Percentiles rank a stretch among this genome's conserved stretches.
Evolutionary conservation across 2,797 vertebrate genomes (phyloP).

Genomic region (Somateria mollissima): DNA sequence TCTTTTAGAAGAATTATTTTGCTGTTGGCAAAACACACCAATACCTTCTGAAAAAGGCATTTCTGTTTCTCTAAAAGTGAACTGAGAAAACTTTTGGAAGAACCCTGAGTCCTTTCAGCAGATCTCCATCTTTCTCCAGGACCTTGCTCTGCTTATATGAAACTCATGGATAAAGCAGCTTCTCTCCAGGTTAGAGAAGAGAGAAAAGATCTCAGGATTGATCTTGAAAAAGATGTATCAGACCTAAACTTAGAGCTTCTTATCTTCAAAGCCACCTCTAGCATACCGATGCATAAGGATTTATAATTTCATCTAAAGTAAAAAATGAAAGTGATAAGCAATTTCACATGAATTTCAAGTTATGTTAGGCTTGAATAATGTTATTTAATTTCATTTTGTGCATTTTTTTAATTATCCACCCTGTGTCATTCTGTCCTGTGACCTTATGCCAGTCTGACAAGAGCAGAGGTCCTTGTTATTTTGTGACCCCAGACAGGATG

Average conservation of each 20-base stretch:
- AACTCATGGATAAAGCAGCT: neutral
- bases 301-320: neutral
- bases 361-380: neutral
- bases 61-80: neutral
- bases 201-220: neutral
- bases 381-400: neutral
- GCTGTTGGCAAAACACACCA: fast-evolving
- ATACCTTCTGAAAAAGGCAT: neutral
- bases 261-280: neutral
- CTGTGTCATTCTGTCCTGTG: neutral
- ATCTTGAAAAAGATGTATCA: neutral
- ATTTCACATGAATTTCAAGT: neutral
- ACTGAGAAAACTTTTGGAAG: neutral
- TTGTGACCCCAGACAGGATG: neutral
- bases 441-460: neutral
- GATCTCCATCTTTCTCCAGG: neutral
- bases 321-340: neutral
- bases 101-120: neutral
- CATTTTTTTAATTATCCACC: neutral
- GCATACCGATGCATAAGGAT: neutral
- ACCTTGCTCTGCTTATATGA: neutral
- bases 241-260: neutral
- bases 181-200: neutral
- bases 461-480: neutral
- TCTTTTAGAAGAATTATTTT: neutral